Base-by-base conservation (phyloP, 2,113 vertebrate genomes). In the Rhipidura dahli region DNA sequence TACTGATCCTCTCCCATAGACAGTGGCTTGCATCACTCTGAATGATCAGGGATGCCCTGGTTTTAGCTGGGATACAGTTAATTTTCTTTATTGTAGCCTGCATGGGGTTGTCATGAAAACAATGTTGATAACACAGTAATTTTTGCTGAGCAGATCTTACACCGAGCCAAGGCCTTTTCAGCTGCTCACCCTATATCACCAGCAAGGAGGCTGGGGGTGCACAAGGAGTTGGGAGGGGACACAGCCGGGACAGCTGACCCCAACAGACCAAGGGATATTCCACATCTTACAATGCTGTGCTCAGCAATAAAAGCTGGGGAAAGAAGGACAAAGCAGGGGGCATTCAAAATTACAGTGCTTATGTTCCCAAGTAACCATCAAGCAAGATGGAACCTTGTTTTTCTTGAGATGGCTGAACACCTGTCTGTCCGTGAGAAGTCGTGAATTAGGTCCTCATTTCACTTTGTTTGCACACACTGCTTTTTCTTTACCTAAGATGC, bases 241-340 rank as follows among this genome's bases (percentile, higher is more conserved):
- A 60, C 9, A 53, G 23, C 60, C 45, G 33, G 9, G 14, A 45
- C 44, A 73, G 54, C 28, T 53, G 53, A 35, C 10, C 13, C 15
- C 30, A 28, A 0, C 2, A 47, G 12, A 8, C 26, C 24, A 21
- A 40, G 21, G 39, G 7, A 7, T 31, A 19, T n/a, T 19, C 59
- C 44, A 37, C 6, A 63, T 7, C 14, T 5, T 7, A 28, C 8
- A 4, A 3, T 7, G 2, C 6, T 33, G 5, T 68, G 15, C 15
- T 39, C 27, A 49, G 11, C 14, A 57, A 20, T 26, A 70, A 87
- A 54, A 87, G 3, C 8, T 51, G 17, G 4, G 6, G 28, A 24
- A 80, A 47, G 24, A 57, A n/a, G 19, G 13, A 60, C 9, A 24
- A 85, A 63, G 10, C 12, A 27, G 10, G 8, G 3, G 6, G 1